Evolutionary conservation across 64 coral and sea anemone genomes (phyloP), one percentile per base, ranked within the genome.

Genomic region (Dendrophyllia cribrosa): DNA sequence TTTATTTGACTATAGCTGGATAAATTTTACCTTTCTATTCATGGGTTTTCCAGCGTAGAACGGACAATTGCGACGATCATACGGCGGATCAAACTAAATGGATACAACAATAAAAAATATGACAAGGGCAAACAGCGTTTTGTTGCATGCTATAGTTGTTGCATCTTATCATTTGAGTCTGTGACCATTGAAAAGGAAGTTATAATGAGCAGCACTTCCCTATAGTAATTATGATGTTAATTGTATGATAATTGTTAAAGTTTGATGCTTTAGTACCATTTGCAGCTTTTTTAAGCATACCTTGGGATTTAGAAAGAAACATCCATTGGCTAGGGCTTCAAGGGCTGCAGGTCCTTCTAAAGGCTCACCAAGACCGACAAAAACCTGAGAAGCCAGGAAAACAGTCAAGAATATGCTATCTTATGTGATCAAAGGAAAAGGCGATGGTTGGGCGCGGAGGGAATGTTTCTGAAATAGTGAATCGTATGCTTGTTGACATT

Each of bases 281-380:
- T 34, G 34, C 34, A 34, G 34, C 34, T 34, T 9, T 23, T 53
- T 19, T 23, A 23, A n/a, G 51, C 51, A 12, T 83, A 91, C 89
- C 89, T 91, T 83, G 21, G 89, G 89, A 52, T 90, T 90, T 15
- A 90, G 79, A 51, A 79, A 90, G 76, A 80, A 90, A 56, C 88
- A 90, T 43, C 89, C 89, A 83, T 91, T 91, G 9, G 89, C 89
- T 15, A 91, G 9, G 16, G 89, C 89, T 63, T 91, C 89, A n/a
- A 91, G 77, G 19, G 89, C 76, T 12, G 65, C 77, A n/a, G 89
- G 89, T 70, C 89, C 89, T 91, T 91, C 89, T 4, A 64, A 91
- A 52, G 89, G 89, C 3, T 52, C 51, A 25, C 89, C 89, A 13
- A 91, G 89, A 44, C 89, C 89, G 8, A 91, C 52, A 13, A 91